These are phyloP conservation scores for Megathymus violae DNA, from an alignment of 1,140 invertebrate genomes.

Conservation along the genomic window DNA sequence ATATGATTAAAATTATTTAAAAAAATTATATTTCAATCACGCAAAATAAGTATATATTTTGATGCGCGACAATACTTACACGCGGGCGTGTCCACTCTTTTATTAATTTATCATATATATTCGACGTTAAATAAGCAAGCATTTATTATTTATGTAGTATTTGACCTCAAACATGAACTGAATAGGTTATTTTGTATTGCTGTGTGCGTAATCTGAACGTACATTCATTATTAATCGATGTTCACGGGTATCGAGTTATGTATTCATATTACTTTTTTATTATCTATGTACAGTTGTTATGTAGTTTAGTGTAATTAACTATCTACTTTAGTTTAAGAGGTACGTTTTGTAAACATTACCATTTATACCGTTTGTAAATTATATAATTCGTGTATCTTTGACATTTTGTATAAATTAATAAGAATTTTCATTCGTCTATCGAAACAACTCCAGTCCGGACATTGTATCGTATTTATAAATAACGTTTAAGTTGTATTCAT, in stretches of 20 bases:
- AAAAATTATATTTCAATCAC: too few relatives aligned
- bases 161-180: not conserved
- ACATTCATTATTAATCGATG: slow-evolving; percentile 10
- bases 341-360: slow-evolving; percentile 16
- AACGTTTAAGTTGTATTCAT: slow-evolving; percentile 21
- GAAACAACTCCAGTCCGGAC: slow-evolving; percentile 2
- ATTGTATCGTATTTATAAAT: slow-evolving; percentile 13
- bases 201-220: too few relatives aligned
- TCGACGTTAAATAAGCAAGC: too few relatives aligned
- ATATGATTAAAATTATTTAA: too few relatives aligned
- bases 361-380: slow-evolving; percentile 16
- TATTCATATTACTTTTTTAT: slow-evolving; percentile 4
- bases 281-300: slow-evolving; percentile 69
- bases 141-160: too few relatives aligned
- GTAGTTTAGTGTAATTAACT: slow-evolving; percentile 56
- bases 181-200: not conserved
- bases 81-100: too few relatives aligned
- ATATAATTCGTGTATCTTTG: slow-evolving; percentile 15
- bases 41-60: too few relatives aligned
- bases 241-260: slow-evolving; percentile 60
- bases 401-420: slow-evolving; percentile 17
- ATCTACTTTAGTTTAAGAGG: not conserved
- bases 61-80: too few relatives aligned
- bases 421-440: slow-evolving; percentile 7
- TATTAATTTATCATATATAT: too few relatives aligned